phyloP scores from a whole-genome alignment of 2,888 invertebrate species.

The Argynnis bischoffii region DNA sequence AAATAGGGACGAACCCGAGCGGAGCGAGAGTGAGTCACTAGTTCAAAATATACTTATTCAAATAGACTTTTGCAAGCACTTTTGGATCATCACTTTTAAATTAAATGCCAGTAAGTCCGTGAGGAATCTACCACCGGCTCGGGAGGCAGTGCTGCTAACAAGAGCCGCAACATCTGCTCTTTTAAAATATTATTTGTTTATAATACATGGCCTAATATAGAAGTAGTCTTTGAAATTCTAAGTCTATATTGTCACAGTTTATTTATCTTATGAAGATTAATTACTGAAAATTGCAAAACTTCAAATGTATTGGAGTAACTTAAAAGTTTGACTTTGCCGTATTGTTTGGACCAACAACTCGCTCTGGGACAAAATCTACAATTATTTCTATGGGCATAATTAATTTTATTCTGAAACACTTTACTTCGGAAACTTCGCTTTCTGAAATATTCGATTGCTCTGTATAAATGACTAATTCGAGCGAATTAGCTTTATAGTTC shows the following conservation, averaged over 20 bases:
- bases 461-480: constrained; percentile 18
- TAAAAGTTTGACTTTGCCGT: constrained; percentile 32
- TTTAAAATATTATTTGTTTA: too few relatives aligned
- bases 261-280: constrained; percentile 38
- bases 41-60: too few relatives aligned
- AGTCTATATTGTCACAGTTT: constrained; percentile 16
- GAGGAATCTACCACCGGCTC: too few relatives aligned
- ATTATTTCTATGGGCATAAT: constrained; percentile 23
- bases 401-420: constrained; percentile 24
- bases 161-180: too few relatives aligned
- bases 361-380: constrained; percentile 21
- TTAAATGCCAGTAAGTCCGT: too few relatives aligned
- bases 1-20: too few relatives aligned
- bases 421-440: background rate
- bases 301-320: constrained; percentile 34
- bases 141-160: too few relatives aligned
- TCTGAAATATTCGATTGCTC: constrained; percentile 5
- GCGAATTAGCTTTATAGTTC: constrained; percentile 6
- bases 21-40: too few relatives aligned
- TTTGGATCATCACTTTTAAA: too few relatives aligned
- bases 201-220: background rate
- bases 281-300: constrained; percentile 36
- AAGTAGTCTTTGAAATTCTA: constrained; percentile 19
- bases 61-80: too few relatives aligned
- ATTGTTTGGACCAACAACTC: constrained; percentile 21